These are phyloP conservation scores for Drosophila kanekoi DNA, from an alignment of 2,888 invertebrate genomes.

Conservation along the genomic window DNA sequence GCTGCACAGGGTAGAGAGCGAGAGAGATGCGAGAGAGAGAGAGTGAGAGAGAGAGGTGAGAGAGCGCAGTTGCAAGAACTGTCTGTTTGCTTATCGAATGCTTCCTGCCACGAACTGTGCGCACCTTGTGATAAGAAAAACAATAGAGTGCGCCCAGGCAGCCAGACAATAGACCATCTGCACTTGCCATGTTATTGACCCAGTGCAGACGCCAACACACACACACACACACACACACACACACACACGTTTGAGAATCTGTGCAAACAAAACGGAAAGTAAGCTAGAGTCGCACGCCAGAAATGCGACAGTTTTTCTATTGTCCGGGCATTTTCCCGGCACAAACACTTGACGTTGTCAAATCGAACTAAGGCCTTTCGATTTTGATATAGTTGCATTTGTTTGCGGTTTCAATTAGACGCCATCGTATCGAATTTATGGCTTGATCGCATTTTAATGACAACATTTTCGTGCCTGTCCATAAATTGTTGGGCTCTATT, in stretches of 20 bases:
- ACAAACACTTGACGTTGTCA: conserved; percentile 15
- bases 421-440: conserved; percentile 44
- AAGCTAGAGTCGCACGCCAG: conserved; percentile 28
- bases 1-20: not conserved
- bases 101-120: conserved; percentile 16
- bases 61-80: not conserved
- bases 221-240: not conserved
- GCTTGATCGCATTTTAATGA: conserved; percentile 44
- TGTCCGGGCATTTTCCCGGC: not conserved
- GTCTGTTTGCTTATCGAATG: conserved; percentile 58
- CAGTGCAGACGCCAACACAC: conserved; percentile 43
- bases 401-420: conserved; percentile 44
- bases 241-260: conserved; percentile 7
- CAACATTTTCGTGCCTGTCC: conserved; percentile 23
- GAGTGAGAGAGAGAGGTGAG: not conserved
- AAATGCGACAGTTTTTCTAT: conserved; percentile 5
- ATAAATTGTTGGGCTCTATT: conserved; percentile 35
- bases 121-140: conserved; percentile 54
- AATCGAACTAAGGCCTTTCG: conserved; percentile 29
- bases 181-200: conserved; percentile 79
- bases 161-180: conserved; percentile 41
- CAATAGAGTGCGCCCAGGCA: conserved; percentile 24
- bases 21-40: not conserved
- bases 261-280: conserved; percentile 55
- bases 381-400: not conserved